These are phyloP conservation scores for Gordius sp. DNA, from an alignment of 2,888 invertebrate genomes.

Conservation along the genomic window DNA sequence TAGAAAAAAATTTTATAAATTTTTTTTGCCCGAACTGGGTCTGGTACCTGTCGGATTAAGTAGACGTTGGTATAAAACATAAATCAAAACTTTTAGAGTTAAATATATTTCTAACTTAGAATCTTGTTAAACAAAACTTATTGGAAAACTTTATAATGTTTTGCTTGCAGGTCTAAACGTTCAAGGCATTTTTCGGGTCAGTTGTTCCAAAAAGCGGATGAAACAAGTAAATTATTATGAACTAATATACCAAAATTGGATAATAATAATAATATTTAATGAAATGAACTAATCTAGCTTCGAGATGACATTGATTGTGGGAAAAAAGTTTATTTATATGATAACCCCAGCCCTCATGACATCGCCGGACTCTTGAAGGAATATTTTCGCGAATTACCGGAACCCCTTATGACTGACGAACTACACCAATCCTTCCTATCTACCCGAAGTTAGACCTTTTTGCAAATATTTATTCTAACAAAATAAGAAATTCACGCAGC, in stretches of 20 bases:
- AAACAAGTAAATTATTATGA: constrained; percentile 9
- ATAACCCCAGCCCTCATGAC: constrained; percentile 6
- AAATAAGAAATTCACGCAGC: neutral
- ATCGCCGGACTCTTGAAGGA: constrained; percentile 4
- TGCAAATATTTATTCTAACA: neutral
- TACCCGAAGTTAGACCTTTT: neutral
- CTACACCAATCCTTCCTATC: constrained; percentile 5
- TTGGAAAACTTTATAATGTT: no score
- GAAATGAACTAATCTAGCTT: neutral
- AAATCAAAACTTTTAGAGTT: neutral
- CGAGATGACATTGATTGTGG: constrained; percentile 1
- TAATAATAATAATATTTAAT: no score
- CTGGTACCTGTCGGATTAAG: no score
- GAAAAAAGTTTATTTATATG: neutral
- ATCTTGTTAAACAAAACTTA: neutral
- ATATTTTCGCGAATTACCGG: constrained; percentile 7
- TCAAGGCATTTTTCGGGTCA: constrained; percentile 7
- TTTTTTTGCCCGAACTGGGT: no score
- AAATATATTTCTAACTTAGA: neutral
- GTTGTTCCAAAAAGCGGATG: constrained; percentile 12
- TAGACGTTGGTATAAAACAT: no score
- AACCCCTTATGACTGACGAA: constrained; percentile 8
- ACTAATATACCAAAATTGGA: neutral
- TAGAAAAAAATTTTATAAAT: no score
- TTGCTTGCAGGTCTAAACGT: neutral